Conservation (phyloP, 2,888 invertebrate genomes). For the Netelia melanura region DNA sequence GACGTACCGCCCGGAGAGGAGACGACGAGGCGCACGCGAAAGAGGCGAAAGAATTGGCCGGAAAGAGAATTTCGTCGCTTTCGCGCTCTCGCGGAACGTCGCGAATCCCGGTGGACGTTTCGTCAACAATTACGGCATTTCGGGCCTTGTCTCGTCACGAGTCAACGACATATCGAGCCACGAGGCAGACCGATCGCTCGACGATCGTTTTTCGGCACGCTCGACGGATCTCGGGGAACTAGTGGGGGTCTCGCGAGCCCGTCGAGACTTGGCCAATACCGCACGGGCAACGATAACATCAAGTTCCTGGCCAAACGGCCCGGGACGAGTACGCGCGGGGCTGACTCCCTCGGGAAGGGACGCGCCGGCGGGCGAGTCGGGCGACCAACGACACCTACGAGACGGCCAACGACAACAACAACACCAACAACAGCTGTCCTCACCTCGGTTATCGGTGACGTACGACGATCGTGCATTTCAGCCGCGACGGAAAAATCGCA, state of each 20-base stretch:
- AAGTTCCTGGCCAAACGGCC: slow-evolving; percentile 76
- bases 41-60: slow-evolving; percentile 21
- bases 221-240: slow-evolving; percentile 78
- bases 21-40: slow-evolving; percentile 26
- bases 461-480: too few relatives aligned
- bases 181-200: slow-evolving; percentile 15
- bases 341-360: slow-evolving; percentile 76
- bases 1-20: slow-evolving; percentile 39
- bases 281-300: slow-evolving; percentile 53
- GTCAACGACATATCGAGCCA: slow-evolving; percentile 45
- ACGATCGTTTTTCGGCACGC: slow-evolving; percentile 50
- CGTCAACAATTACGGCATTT: slow-evolving; percentile 68
- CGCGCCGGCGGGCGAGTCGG: slow-evolving; percentile 74
- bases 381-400: slow-evolving; percentile 46
- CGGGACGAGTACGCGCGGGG: slow-evolving; percentile 80
- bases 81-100: slow-evolving; percentile 65
- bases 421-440: background rate
- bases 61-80: slow-evolving; percentile 62
- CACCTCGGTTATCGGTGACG: background rate
- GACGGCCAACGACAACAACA: background rate
- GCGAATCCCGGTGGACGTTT: slow-evolving; percentile 74
- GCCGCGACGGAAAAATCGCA: too few relatives aligned
- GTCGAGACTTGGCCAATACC: slow-evolving; percentile 50
- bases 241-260: slow-evolving; percentile 69
- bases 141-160: slow-evolving; percentile 41